Base-by-base conservation (phyloP, 2,113 vertebrate species). In the Sciurus niger region DNA sequence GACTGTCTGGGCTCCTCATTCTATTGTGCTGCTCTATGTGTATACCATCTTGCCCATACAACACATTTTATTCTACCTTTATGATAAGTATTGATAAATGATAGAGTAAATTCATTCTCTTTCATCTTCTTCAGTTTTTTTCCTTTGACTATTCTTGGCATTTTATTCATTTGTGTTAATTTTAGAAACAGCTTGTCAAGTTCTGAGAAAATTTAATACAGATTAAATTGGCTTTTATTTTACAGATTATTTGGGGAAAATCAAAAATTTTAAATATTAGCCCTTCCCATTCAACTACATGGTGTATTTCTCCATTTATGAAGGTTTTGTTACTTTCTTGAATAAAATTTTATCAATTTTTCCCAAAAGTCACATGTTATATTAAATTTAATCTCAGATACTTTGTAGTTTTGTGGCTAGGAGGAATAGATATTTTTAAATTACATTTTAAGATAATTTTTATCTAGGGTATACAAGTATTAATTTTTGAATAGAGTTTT, bases 191-290 rank as follows among this genome's bases (percentile, higher is more conserved):
- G 24, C 6, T 85, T 65, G 28, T 76, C 58, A 89, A 86, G 18
- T 92, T 86, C 84, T 73, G 40, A 94, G 28, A 85, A 95, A 85
- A 85, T 46, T 74, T 94, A 83, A 89, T 67, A 53, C 48, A 72
- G 13, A 55, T 65, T 65, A 37, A 94, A 37, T 43, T 96, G 82
- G 12, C 13, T 92, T 95, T 78, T 37, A 63, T 37, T 95, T 94
- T 22, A 12, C 43, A 34, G 18, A 90, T 74, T 84, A 74, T 89
- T 72, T 84, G 40, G 28, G 48, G 37, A 83, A 17, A 86, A 82
- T 30, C 17, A 58, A 58, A 89, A 63, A 76, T 79, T 85, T 78
- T 12, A 88, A 86, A 94, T 65, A 58, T 13, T 32, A 5, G 89
- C 28, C 16, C 17, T 86, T 32, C 37, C 43, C 7, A 46, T 28